Conservation (phyloP, 2,113 vertebrate genomes). For the Planiliza haematocheilus region DNA sequence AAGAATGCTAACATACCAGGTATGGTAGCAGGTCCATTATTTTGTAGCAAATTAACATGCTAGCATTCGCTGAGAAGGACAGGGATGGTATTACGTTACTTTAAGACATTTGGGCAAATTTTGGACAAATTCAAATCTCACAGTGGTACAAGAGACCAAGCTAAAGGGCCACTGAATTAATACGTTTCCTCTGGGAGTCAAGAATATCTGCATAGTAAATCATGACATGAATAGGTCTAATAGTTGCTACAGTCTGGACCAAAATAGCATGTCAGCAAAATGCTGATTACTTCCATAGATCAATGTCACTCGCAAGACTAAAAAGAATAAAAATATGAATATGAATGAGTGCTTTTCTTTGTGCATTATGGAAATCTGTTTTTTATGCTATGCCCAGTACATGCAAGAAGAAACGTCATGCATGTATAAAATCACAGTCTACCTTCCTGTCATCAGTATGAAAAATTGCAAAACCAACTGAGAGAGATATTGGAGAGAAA, state of each 20-base stretch:
- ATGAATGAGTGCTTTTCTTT: background rate
- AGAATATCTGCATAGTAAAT: too few species aligned
- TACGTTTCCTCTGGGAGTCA: background rate
- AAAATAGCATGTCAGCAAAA: background rate
- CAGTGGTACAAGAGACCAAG: background rate
- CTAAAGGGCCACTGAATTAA: too few species aligned
- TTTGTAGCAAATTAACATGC: background rate
- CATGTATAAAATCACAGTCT: conserved; percentile 18
- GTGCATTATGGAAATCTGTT: background rate
- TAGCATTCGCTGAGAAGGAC: background rate
- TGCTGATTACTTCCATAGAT: too few species aligned
- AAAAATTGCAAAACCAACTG: background rate
- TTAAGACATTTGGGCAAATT: background rate
- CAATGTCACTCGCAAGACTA: too few species aligned
- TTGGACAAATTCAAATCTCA: conserved; percentile 1
- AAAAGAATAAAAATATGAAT: background rate
- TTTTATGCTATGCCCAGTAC: background rate
- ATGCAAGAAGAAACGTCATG: conserved; percentile 14
- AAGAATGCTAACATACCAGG: background rate
- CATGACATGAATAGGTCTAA: background rate
- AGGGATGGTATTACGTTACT: background rate
- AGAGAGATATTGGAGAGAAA: background rate
- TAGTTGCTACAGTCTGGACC: background rate
- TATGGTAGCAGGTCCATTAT: too few species aligned
- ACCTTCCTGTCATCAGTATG: background rate